A percentile compares a stretch with the other conserved stretches of the same genome.
Evolutionary conservation across 1,140 invertebrate genomes (phyloP).

Genomic region (Eupristina koningsbergeri): DNA sequence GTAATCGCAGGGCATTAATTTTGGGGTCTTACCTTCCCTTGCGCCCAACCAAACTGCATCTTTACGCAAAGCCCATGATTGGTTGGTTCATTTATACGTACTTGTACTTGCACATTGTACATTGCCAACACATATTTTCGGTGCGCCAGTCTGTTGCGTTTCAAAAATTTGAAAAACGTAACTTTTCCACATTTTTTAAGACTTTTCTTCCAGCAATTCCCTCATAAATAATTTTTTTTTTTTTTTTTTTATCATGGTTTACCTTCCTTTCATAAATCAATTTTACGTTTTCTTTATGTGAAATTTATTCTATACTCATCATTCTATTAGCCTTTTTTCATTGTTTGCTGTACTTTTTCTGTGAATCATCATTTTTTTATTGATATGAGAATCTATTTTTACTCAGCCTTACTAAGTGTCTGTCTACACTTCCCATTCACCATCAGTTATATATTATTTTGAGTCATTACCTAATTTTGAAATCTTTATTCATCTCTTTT

Average conservation of each 20-base stretch:
- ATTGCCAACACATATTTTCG: slow-evolving; percentile 16
- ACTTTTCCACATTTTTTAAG: not conserved
- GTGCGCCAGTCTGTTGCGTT: not conserved
- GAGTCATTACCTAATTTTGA: not conserved
- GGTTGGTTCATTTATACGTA: slow-evolving; percentile 12
- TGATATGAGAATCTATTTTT: not conserved
- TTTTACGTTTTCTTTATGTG: not conserved
- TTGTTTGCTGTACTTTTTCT: not conserved
- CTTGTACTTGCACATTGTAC: not conserved
- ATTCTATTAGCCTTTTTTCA: not conserved
- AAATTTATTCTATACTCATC: not conserved
- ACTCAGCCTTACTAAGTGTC: not conserved
- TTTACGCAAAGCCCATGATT: slow-evolving; percentile 20
- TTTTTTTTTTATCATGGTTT: too few species aligned
- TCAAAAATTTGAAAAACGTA: not conserved
- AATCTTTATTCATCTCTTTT: not conserved
- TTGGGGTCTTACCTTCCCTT: slow-evolving; percentile 21
- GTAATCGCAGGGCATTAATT: slow-evolving; percentile 43
- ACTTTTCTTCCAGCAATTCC: not conserved
- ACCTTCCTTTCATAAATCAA: not conserved
- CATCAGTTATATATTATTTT: not conserved
- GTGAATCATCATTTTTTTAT: not conserved
- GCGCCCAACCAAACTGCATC: slow-evolving; percentile 3
- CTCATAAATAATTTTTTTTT: too few species aligned
- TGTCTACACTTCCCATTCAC: not conserved